A percentile compares a stretch with the other conserved stretches of the same genome.
These are phyloP conservation scores for Morphnarchus princeps DNA, from an alignment of 2,113 vertebrate species.

Conservation along the genomic window DNA sequence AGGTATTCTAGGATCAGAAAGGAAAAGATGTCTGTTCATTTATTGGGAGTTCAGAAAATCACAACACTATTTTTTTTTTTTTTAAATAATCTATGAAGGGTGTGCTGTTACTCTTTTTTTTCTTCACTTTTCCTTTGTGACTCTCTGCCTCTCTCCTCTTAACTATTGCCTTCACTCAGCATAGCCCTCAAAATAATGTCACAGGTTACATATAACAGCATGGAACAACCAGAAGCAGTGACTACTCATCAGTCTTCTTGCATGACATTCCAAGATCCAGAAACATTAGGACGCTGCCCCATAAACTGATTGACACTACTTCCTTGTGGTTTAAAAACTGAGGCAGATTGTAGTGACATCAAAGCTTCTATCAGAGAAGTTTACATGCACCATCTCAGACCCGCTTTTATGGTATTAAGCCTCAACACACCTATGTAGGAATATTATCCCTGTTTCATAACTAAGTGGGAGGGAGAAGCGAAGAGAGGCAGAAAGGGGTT, in stretches of 20 bases:
- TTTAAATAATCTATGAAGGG: background rate
- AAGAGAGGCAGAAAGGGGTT: background rate
- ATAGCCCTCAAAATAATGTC: background rate
- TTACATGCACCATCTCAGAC: background rate
- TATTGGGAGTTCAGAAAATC: background rate
- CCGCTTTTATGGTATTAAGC: background rate
- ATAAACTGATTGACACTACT: background rate
- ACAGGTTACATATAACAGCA: background rate
- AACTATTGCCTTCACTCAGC: background rate
- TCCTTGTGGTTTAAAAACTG: background rate
- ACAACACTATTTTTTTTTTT: background rate
- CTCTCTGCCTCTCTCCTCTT: background rate
- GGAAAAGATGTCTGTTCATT: background rate
- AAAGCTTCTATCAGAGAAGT: background rate
- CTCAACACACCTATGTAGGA: background rate
- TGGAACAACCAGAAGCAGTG: background rate
- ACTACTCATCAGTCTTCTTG: background rate
- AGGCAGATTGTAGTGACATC: background rate
- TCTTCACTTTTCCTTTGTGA: background rate
- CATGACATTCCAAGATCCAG: background rate
- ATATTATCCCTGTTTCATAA: background rate
- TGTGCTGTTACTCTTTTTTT: background rate
- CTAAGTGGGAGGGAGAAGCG: background rate
- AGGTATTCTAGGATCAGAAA: background rate
- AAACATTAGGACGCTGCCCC: background rate